Evolutionary conservation across 2,797 vertebrate species (phyloP), one percentile per base, ranked within the genome.

Genomic region (Sciurus vulgaris): DNA sequence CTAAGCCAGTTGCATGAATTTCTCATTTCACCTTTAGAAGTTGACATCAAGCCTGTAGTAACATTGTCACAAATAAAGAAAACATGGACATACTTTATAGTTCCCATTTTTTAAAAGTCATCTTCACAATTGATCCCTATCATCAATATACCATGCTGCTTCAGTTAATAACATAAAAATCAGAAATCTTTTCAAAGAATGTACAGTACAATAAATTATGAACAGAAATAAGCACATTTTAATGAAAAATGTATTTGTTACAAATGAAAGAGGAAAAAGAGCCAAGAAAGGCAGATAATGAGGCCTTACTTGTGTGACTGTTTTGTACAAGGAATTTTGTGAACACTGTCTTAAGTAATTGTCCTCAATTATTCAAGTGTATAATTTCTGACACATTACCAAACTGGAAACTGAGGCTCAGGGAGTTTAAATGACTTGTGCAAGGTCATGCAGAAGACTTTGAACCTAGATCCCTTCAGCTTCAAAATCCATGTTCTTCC

Each of bases 51-150:
- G 61, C 59, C 28, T 59, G 70, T 18, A 65, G 28, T 83, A 63
- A 44, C 20, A 69, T 74, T 78, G 28, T 67, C 63, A 56, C 49
- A 28, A 89, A 49, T 73, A 79, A 93, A 38, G 1, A 96, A 89
- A 47, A 35, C 20, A 72, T 35, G 14, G 11, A 49, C 35, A 76
- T 61, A 17, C 44, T 85, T 74, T 70, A 24, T 35, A 26, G 26
- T 61, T 93, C 17, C 30, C 59, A 9, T 86, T 96, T 91, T 82
- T 77, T 22, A 63, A 89, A 93, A 47, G 56, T 84, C 41, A 69
- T 61, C 61, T 54, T 89, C 20, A 33, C n/a, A 74, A 11, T 38
- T 51, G 47, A 70, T 33, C 30, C 54, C 33, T 82, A 7, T 59
- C 35, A 35, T 56, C 47, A 89, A 35, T 28, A 59, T 70, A 15